Evolutionary conservation across 2,888 invertebrate species (phyloP).

Genomic region (Tipula vernalis): DNA sequence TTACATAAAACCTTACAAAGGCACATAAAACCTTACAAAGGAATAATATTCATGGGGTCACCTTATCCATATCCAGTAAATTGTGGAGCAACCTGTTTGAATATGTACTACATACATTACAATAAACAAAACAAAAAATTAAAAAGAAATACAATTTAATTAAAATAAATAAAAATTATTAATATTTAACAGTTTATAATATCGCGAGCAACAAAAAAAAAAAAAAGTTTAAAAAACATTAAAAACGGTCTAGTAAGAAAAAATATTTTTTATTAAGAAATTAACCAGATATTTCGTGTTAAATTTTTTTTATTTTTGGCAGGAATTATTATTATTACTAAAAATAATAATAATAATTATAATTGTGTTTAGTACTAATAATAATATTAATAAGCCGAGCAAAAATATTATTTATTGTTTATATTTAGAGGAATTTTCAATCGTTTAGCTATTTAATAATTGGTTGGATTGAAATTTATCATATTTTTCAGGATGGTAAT

Average conservation of each 20-base stretch:
- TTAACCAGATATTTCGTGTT: background rate
- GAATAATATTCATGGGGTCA: too few species aligned
- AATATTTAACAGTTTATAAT: background rate
- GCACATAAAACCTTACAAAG: too few species aligned
- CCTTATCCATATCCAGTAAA: too few species aligned
- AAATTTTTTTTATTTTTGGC: background rate
- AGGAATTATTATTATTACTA: background rate
- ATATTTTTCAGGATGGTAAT: background rate
- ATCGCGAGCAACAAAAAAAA: background rate
- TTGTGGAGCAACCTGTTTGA: background rate
- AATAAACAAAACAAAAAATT: background rate
- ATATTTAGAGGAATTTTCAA: background rate
- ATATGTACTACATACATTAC: background rate
- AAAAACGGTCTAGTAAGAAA: background rate
- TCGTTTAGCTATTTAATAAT: background rate
- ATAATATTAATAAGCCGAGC: background rate
- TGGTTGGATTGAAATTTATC: background rate
- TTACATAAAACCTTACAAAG: too few species aligned
- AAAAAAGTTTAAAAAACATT: background rate
- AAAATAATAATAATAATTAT: background rate
- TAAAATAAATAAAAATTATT: background rate
- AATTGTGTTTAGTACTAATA: background rate
- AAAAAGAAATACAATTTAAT: background rate
- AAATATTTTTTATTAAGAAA: background rate
- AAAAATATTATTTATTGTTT: background rate